Base-by-base conservation (phyloP, 2,797 vertebrate genomes). In the Clarias laeviceps region DNA sequence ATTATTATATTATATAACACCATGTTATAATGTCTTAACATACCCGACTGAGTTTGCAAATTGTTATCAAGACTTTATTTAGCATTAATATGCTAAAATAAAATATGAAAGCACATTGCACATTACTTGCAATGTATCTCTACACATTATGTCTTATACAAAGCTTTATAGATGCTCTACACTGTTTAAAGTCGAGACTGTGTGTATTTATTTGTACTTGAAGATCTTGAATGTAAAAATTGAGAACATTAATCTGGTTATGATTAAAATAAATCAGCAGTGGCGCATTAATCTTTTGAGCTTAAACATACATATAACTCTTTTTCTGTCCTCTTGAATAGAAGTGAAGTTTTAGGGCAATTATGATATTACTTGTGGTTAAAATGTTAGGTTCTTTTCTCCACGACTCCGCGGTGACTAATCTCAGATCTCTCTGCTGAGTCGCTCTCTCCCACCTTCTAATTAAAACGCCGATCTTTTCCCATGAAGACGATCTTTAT, bases 381-480 rank as follows among this genome's bases (percentile, higher is more conserved):
- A n/a, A 77, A 64, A 50, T 40, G 57, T 45, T 45, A 62, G 45
- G 32, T 69, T 74, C 57, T 50, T n/a, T 80, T 82, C 76, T 4
- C 57, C 61, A 40, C 76, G 7, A 70, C 61, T 54, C 76, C 74
- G 29, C 37, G 20, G 74, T 70, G 34, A n/a, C 83, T 86, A 86
- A 72, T 83, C 57, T 65, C 59, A 61, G 50, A 37, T 84, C 50
- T 77, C 50, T 89, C 80, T 70, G 74, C 70, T 65, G 68, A 84
- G 68, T 70, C 66, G 69, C 64, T 79, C 24, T 80, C 54, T 84
- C 62, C 65, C 27, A 82, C 54, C 74, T 85, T 89, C 88, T 85
- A 83, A 88, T 87, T 85, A 85, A 85, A 85, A 78, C 50, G 8
- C 20, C 9, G 65, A 70, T 64, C 64, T n/a, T 65, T 70, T 80